A percentile compares a stretch with the other conserved stretches of the same genome.
These are phyloP conservation scores for Chelmon rostratus DNA, from an alignment of 2,797 vertebrate genomes.

Conservation along the genomic window DNA sequence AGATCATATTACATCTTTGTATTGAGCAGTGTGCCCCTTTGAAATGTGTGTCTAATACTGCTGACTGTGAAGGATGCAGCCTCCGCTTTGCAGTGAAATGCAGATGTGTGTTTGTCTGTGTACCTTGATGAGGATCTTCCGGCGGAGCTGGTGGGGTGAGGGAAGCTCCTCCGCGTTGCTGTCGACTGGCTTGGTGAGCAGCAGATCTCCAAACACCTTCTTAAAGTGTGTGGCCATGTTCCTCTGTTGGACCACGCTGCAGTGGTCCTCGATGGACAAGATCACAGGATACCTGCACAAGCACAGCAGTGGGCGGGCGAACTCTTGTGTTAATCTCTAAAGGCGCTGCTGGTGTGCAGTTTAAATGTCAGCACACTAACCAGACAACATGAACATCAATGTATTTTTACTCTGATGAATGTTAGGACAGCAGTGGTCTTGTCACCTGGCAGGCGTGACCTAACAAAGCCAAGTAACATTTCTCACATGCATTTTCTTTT, in stretches of 20 bases:
- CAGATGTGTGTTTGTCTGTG: no score
- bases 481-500: no score
- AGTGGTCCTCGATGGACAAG: slow-evolving; percentile 98
- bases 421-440: no score
- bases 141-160: slow-evolving; percentile 95
- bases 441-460: no score
- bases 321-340: no score
- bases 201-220: slow-evolving; percentile 96
- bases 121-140: slow-evolving; percentile 98
- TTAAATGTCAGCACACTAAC: no score
- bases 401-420: background rate
- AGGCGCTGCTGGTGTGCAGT: no score
- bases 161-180: slow-evolving; percentile 93
- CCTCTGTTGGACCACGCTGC: slow-evolving; percentile 97
- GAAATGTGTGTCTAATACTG: background rate
- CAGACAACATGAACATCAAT: no score
- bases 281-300: slow-evolving; percentile 92
- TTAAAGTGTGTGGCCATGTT: slow-evolving; percentile 96
- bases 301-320: background rate
- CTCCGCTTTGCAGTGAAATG: background rate
- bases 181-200: slow-evolving; percentile 95
- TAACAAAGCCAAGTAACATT: no score
- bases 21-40: no score
- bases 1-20: background rate
- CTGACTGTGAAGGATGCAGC: background rate